Evolutionary conservation across 1,140 invertebrate species (phyloP).

Genomic region (Dendroctonus valens): DNA sequence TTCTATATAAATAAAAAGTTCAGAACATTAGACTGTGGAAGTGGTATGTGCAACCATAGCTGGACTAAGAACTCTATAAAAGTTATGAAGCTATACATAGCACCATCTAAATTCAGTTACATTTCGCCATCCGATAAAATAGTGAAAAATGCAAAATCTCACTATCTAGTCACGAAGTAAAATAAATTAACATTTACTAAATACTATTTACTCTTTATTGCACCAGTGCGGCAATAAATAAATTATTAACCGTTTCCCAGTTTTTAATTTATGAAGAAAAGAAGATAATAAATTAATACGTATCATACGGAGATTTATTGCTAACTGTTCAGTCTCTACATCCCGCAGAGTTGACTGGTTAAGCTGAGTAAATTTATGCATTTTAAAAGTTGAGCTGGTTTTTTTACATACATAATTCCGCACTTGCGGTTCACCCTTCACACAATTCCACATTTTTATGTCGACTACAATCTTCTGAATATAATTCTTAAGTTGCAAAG

Average conservation of each 20-base stretch:
- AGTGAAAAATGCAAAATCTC: not conserved
- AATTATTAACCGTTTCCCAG: constrained; percentile 26
- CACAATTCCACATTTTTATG: no score
- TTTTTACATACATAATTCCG: not conserved
- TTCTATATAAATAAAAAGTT: no score
- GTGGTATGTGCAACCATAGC: not conserved
- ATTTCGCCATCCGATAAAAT: not conserved
- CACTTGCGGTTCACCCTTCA: no score
- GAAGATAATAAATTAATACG: constrained; percentile 33
- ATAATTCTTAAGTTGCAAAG: no score
- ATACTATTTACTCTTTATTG: constrained; percentile 31
- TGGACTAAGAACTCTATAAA: not conserved
- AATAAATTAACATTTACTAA: constrained; percentile 29
- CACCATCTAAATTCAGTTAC: no score
- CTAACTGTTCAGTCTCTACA: constrained; percentile 28
- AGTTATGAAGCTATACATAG: no score
- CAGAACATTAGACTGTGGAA: no score
- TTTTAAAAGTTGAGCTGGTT: constrained; percentile 22
- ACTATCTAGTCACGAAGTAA: constrained; percentile 16
- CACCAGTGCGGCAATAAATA: constrained; percentile 25
- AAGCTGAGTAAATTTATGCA: constrained; percentile 24
- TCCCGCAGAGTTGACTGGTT: constrained; percentile 30
- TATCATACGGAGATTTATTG: constrained; percentile 31
- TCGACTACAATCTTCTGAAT: no score
- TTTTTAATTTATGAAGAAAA: constrained; percentile 31